Evolutionary conservation across 2,797 vertebrate species (phyloP), one percentile per base, ranked within the genome.

Genomic region (Periophthalmus magnuspinnatus): DNA sequence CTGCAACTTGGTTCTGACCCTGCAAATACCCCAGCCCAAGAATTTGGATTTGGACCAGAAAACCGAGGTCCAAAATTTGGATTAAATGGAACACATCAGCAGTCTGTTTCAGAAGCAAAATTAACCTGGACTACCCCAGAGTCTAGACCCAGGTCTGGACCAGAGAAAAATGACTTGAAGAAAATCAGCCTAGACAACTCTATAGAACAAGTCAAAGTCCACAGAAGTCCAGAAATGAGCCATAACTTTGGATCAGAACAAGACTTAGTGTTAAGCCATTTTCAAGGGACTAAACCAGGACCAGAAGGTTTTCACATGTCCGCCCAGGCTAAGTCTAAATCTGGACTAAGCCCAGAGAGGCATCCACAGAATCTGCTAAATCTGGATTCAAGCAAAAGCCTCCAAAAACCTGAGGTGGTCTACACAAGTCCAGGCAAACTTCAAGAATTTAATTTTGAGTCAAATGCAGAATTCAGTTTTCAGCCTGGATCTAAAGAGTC

Each of bases 1-100:
- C 45, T 33, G 5, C 13, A 32, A 45, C 65, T 57, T 67, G 10
- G 69, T 69, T 24, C 69, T 74, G 45, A 21, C 76, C 32, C 85
- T 72, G 63, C 76, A 58, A 68, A 76, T 87, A 67, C 67, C 34
- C 32, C 2, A 16, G 52, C 56, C 73, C 56, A 75, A 70, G 74
- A 81, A 75, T 34, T 71, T 69, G 80, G 84, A 68, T 24, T 28
- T 24, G 38, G 13, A 22, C 21, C 38, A 8, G 11, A 48, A 47
- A 48, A 32, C 3, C 14, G 22, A 17, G 14, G 22, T 64, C 22
- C 11, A 22, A 22, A 41, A 5, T 5, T 45, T 45, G 0, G 41
- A 45, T 45, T 62, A 28, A 64, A 64, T 48, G 22, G 45, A 64
- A 19, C 28, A 19, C 33, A 33, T 60, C 8, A 10, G 5, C 58